phyloP scores from a whole-genome alignment of 2,113 vertebrate genomes.

The Burhinus bistriatus region DNA sequence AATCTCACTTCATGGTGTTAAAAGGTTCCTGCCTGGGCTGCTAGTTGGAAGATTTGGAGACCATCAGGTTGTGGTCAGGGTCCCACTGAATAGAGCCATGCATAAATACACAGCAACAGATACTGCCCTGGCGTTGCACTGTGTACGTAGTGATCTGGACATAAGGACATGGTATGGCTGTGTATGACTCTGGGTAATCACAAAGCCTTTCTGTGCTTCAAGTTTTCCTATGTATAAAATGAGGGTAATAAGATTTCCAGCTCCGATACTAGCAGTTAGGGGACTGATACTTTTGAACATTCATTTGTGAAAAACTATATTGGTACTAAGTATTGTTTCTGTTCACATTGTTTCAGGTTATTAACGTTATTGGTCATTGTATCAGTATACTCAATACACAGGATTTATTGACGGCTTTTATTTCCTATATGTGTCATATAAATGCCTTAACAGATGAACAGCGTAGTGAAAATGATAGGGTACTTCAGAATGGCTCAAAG shows the following conservation, averaged over 20 bases:
- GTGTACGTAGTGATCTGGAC: neutral
- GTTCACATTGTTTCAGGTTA: conserved; percentile 57
- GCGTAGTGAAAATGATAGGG: conserved; percentile 55
- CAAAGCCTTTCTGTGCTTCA: neutral
- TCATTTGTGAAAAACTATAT: conserved; percentile 2
- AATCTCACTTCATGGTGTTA: neutral
- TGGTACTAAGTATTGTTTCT: conserved; percentile 41
- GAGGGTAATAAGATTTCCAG: neutral
- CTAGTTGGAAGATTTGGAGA: neutral
- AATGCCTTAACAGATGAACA: conserved; percentile 76
- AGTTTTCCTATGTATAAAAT: neutral
- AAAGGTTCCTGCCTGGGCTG: neutral
- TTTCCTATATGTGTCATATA: conserved; percentile 74
- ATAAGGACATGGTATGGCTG: neutral
- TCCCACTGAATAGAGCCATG: neutral
- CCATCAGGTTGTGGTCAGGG: neutral
- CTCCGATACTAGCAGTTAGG: neutral
- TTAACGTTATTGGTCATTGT: conserved; percentile 45
- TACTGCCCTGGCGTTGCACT: neutral
- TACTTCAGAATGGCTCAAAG: conserved; percentile 32
- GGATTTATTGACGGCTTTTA: conserved; percentile 64
- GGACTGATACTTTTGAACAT: neutral
- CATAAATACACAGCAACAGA: neutral
- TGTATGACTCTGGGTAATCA: neutral
- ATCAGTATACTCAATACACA: conserved; percentile 59